Evolutionary conservation across 2,113 vertebrate genomes (phyloP).

Genomic region (Istiophorus platypterus): DNA sequence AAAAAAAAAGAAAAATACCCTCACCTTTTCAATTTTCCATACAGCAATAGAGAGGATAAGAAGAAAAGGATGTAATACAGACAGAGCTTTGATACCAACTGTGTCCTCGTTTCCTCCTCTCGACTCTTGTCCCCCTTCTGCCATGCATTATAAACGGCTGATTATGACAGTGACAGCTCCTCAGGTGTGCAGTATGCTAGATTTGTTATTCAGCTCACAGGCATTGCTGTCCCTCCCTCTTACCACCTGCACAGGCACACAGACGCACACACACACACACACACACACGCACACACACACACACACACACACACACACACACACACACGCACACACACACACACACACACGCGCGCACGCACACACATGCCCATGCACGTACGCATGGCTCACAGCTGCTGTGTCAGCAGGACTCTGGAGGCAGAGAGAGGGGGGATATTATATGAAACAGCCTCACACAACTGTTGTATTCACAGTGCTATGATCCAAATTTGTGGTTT

Average conservation of each 20-base stretch:
- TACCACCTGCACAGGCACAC: slow-evolving; percentile 67
- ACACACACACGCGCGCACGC: slow-evolving; percentile 13
- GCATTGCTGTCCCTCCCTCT: slow-evolving; percentile 66
- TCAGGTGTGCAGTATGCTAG: slow-evolving; percentile 80
- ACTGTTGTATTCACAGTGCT: slow-evolving; percentile 50
- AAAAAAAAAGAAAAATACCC: slow-evolving; percentile 1
- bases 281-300: slow-evolving; percentile 10
- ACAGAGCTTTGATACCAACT: slow-evolving; percentile 69
- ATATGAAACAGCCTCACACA: slow-evolving; percentile 70
- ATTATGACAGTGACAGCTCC: slow-evolving; percentile 80
- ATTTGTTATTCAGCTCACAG: slow-evolving; percentile 82
- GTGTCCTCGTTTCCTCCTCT: slow-evolving; percentile 74
- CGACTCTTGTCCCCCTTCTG: slow-evolving; percentile 71
- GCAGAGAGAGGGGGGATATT: slow-evolving; percentile 56
- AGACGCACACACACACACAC: not conserved
- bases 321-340: slow-evolving; percentile 10
- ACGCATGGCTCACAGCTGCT: slow-evolving; percentile 80
- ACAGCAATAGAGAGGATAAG: slow-evolving; percentile 53
- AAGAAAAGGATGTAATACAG: slow-evolving; percentile 64
- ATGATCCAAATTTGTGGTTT: slow-evolving; percentile 49
- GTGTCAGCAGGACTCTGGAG: slow-evolving; percentile 79
- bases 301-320: not conserved
- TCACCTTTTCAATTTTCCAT: slow-evolving; percentile 33
- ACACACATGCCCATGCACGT: slow-evolving; percentile 18
- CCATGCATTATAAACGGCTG: slow-evolving; percentile 79